Conservation (phyloP, 2,888 invertebrate genomes). For the Platypus cylindrus region DNA sequence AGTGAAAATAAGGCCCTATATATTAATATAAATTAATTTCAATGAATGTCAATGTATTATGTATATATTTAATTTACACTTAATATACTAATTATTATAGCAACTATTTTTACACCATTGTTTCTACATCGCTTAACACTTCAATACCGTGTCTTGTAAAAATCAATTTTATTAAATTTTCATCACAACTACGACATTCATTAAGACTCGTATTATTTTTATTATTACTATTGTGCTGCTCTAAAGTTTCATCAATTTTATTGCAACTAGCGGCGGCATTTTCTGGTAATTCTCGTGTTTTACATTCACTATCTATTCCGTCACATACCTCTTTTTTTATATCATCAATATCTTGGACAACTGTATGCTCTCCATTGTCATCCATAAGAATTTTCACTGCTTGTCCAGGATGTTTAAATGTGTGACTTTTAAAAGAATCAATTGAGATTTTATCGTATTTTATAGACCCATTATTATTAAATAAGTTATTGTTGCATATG, state of each 20-base stretch:
- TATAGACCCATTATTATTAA: constrained; percentile 21
- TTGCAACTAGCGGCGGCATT: constrained; percentile 31
- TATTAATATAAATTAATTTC: too few relatives aligned
- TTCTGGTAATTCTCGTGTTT: background rate
- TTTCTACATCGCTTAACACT: constrained; percentile 67
- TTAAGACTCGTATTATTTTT: constrained; percentile 32
- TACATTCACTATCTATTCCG: constrained; percentile 7
- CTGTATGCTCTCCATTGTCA: constrained; percentile 33
- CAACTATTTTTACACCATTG: constrained; percentile 53
- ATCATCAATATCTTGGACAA: constrained; percentile 19
- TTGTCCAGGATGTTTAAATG: constrained; percentile 51
- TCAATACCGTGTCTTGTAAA: constrained; percentile 67
- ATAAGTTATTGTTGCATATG: constrained; percentile 34
- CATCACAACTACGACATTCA: constrained; percentile 37
- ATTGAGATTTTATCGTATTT: constrained; percentile 22
- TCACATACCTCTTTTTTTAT: constrained; percentile 25
- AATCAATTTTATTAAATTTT: constrained; percentile 52
- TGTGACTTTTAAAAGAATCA: constrained; percentile 25
- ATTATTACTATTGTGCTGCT: constrained; percentile 12
- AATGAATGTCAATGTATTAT: too few relatives aligned
- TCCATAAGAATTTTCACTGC: constrained; percentile 59
- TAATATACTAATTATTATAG: too few relatives aligned
- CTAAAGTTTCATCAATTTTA: constrained; percentile 25
- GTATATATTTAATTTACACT: too few relatives aligned
- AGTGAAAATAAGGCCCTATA: too few relatives aligned